Percentiles rank a stretch among this genome's conserved stretches.
phyloP scores from a whole-genome alignment of 1,140 invertebrate species.

The Paramacrobiotus metropolitanus region DNA sequence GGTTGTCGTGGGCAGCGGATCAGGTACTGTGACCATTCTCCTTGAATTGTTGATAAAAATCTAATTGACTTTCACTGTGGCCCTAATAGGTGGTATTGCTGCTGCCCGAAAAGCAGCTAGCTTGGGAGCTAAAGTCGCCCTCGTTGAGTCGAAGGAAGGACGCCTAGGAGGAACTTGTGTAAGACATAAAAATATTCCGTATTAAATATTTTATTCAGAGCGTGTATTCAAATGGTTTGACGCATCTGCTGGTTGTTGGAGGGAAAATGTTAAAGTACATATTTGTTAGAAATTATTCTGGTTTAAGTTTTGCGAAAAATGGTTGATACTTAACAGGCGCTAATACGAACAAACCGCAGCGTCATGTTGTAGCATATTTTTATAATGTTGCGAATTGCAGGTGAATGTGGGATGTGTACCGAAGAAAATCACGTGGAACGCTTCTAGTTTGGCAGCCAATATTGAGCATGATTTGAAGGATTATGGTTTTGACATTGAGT shows the following conservation, averaged over 20 bases:
- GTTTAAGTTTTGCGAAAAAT: too few species aligned
- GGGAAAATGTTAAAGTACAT: neutral
- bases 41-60: neutral
- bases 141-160: slow-evolving; percentile 23
- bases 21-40: neutral
- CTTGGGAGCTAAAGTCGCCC: slow-evolving; percentile 27
- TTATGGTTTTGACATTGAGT: slow-evolving; percentile 29
- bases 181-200: too few species aligned
- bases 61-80: neutral
- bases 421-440: slow-evolving; percentile 33
- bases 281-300: too few species aligned
- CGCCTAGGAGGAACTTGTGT: slow-evolving; percentile 33
- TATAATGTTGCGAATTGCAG: too few species aligned
- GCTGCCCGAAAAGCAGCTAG: slow-evolving; percentile 30
- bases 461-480: slow-evolving; percentile 24
- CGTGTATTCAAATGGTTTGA: too few species aligned
- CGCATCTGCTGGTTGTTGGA: too few species aligned
- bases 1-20: neutral
- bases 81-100: slow-evolving; percentile 31
- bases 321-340: too few species aligned
- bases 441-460: slow-evolving; percentile 27
- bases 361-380: too few species aligned
- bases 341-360: too few species aligned
- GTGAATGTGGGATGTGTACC: slow-evolving; percentile 35
- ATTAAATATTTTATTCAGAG: too few species aligned